Conservation (phyloP, 2,888 invertebrate species). For the Neria commutata region DNA sequence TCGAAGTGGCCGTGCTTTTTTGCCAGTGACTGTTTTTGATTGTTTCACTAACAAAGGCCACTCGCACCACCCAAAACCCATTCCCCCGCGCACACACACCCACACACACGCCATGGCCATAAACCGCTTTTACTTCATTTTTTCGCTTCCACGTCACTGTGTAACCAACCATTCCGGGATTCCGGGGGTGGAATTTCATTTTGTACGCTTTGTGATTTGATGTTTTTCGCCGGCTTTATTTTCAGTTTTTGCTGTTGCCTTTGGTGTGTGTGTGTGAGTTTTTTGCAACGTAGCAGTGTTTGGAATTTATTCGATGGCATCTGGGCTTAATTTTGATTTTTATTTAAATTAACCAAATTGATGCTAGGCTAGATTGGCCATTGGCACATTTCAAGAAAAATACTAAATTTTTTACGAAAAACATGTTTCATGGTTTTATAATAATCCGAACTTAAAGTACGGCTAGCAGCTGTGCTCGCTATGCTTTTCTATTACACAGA, state of each 20-base stretch:
- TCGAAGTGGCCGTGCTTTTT: background rate
- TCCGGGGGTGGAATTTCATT: conserved; percentile 53
- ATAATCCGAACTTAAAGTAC: too few species aligned
- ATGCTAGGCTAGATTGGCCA: too few species aligned
- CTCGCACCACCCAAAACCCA: background rate
- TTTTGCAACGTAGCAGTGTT: conserved; percentile 48
- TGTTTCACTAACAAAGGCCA: conserved; percentile 24
- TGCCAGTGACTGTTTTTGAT: conserved; percentile 21
- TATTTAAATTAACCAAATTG: conserved; percentile 33
- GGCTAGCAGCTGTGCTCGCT: too few species aligned
- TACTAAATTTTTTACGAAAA: too few species aligned
- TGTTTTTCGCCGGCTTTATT: too few species aligned
- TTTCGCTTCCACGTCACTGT: too few species aligned
- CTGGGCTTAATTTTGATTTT: conserved; percentile 30
- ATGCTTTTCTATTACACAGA: too few species aligned
- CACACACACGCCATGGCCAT: background rate
- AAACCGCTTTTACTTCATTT: conserved; percentile 13
- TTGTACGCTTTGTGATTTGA: conserved; percentile 52
- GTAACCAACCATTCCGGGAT: too few species aligned
- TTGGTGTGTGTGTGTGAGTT: conserved; percentile 26
- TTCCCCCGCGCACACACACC: background rate
- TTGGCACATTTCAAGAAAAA: too few species aligned
- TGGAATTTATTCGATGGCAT: conserved; percentile 51
- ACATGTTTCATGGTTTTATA: too few species aligned
- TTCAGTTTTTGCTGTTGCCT: too few species aligned